Evolutionary conservation across 2,888 invertebrate genomes (phyloP).

Genomic region (Eupithecia pulchellata): DNA sequence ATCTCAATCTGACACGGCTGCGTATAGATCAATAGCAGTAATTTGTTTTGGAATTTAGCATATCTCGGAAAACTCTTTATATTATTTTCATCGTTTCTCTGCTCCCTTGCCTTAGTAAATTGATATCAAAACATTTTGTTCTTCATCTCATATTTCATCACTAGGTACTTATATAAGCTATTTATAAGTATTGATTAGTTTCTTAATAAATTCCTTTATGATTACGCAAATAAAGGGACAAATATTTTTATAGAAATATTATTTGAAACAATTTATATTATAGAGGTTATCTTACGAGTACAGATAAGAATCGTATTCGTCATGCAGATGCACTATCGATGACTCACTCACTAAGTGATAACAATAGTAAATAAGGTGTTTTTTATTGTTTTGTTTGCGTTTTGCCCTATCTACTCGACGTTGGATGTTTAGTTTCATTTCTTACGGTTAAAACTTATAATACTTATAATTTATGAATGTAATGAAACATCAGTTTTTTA

Average conservation of each 20-base stretch:
- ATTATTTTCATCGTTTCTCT: neutral
- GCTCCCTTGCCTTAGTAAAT: neutral
- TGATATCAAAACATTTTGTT: neutral
- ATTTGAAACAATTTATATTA: neutral
- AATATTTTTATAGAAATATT: neutral
- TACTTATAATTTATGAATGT: no score
- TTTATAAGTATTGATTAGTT: neutral
- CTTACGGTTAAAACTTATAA: neutral
- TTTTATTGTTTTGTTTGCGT: slow-evolving; percentile 9
- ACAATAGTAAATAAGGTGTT: slow-evolving; percentile 16
- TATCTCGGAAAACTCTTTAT: neutral
- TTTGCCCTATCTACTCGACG: neutral
- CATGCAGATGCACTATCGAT: slow-evolving; percentile 21
- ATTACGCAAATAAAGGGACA: neutral
- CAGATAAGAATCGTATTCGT: slow-evolving; percentile 18
- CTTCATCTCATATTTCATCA: neutral
- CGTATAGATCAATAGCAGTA: neutral
- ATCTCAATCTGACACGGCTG: slow-evolving; percentile 8
- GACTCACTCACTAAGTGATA: slow-evolving; percentile 20
- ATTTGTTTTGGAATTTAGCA: slow-evolving; percentile 11
- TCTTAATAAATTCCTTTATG: neutral
- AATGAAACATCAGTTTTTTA: neutral
- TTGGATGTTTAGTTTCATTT: neutral
- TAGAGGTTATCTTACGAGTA: slow-evolving; percentile 4
- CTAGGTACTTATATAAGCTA: neutral